Base-by-base conservation (phyloP, 2,113 vertebrate species). In the Helogale parvula region DNA sequence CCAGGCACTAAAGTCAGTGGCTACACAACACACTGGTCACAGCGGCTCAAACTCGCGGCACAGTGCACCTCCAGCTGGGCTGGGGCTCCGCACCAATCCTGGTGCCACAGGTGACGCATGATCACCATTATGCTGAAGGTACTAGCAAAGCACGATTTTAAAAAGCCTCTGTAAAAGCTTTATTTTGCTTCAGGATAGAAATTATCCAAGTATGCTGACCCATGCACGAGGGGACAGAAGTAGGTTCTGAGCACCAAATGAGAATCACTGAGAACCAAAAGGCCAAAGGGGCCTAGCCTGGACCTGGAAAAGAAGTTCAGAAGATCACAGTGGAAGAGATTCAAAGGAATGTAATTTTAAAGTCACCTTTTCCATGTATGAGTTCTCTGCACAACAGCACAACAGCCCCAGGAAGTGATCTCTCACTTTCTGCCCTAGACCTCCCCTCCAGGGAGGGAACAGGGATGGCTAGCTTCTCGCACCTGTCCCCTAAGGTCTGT, bases 371-470 rank as follows among this genome's bases (percentile, higher is more conserved):
- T 69, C 81, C 74, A 14, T 87, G 31, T 92, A 83, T 82, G 68
- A 92, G 80, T 74, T 68, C 54, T 88, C 76, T 93, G 76, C 41
- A 81, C 35, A 93, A 19, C 25, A 94, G 76, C 41, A 81, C 35
- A 93, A 19, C 25, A 94, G 57, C 33, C 89, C 23, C 57, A 81
- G 2, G 31, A 94, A 85, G 23, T 33, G 57, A 94, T 68, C 38
- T 41, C 94, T 96, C 60, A 31, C 41, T 66, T 91, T 94, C 77
- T 95, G 83, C 77, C 84, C 85, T 68, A 88, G 38, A 31, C 15
- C 63, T 88, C 90, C 60, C 74, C 47, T 63, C 13, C n/a, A 35
- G 23, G 63, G 60, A 35, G 23, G 63, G 60, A 79, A 88, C 15
- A 47, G 68, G 31, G 15, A 57, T 35, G 23, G 60, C 47, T 65